These are phyloP conservation scores for Lates japonicus DNA, from an alignment of 2,797 vertebrate genomes.

Conservation along the genomic window DNA sequence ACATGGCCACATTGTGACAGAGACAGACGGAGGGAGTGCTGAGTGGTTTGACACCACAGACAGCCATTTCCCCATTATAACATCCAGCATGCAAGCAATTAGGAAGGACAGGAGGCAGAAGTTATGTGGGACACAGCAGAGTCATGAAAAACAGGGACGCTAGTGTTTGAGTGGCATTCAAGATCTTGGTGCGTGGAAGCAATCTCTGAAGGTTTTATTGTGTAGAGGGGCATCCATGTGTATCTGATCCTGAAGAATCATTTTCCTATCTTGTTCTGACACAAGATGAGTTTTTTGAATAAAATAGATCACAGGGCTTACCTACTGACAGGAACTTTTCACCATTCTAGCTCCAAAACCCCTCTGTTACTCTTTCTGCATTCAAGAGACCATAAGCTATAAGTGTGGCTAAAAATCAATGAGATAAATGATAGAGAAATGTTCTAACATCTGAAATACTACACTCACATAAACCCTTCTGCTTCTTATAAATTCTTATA, in stretches of 20 bases:
- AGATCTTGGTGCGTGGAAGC: slow-evolving; percentile 2
- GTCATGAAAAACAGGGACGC: slow-evolving; percentile 30
- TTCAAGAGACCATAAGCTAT: slow-evolving; percentile 38
- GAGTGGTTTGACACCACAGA: slow-evolving; percentile 75
- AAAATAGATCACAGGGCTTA: slow-evolving; percentile 42
- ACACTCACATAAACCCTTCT: slow-evolving; percentile 39
- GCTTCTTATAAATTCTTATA: slow-evolving; percentile 46
- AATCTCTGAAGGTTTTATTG: slow-evolving; percentile 22
- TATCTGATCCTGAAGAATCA: slow-evolving; percentile 21
- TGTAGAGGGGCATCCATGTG: slow-evolving; percentile 17
- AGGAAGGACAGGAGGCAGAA: slow-evolving; percentile 64
- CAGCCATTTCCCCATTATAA: slow-evolving; percentile 67
- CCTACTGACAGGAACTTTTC: slow-evolving; percentile 42
- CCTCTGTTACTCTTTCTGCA: slow-evolving; percentile 23
- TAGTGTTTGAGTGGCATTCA: slow-evolving; percentile 29
- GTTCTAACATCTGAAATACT: slow-evolving; percentile 54
- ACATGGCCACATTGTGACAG: slow-evolving; percentile 81
- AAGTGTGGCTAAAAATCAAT: slow-evolving; percentile 64
- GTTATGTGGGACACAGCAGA: slow-evolving; percentile 57
- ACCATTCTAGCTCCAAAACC: slow-evolving; percentile 24
- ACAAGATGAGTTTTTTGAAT: slow-evolving; percentile 24
- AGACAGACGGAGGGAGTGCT: slow-evolving; percentile 72
- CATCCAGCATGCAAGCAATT: slow-evolving; percentile 64
- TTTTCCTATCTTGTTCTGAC: slow-evolving; percentile 20
- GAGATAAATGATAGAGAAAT: slow-evolving; percentile 56